Evolutionary conservation across 2,888 invertebrate genomes (phyloP).

Genomic region (Emmelina monodactyla): DNA sequence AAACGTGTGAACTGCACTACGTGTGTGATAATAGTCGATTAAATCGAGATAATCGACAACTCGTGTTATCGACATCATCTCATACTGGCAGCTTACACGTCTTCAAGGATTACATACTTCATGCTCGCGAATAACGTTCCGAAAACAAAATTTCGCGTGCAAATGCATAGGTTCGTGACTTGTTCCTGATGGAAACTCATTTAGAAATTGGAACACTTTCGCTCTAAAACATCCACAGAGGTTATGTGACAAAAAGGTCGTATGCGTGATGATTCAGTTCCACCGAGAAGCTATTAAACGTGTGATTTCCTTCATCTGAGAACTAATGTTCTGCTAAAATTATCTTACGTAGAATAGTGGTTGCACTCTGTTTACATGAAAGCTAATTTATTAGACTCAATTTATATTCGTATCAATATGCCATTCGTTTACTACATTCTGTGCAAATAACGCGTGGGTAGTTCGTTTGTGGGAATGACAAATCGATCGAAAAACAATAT

Average conservation of each 20-base stretch:
- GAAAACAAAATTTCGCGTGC: too few relatives aligned
- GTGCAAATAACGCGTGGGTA: constrained; percentile 30
- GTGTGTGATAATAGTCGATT: constrained; percentile 45
- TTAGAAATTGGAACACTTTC: constrained; percentile 39
- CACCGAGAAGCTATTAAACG: too few relatives aligned
- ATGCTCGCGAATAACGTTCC: constrained; percentile 21
- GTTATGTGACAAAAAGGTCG: constrained; percentile 21
- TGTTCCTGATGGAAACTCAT: constrained; percentile 20
- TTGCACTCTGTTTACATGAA: too few relatives aligned
- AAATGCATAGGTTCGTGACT: too few relatives aligned
- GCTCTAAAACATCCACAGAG: background rate
- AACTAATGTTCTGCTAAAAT: too few relatives aligned
- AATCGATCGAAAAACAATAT: background rate
- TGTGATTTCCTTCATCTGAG: too few relatives aligned
- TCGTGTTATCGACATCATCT: constrained; percentile 15
- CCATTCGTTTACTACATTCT: constrained; percentile 24
- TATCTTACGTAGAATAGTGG: too few relatives aligned
- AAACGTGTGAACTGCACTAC: constrained; percentile 36
- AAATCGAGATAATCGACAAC: constrained; percentile 23
- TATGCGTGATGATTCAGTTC: constrained; percentile 14
- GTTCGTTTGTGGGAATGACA: constrained; percentile 11
- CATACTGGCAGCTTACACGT: background rate
- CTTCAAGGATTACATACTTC: constrained; percentile 24
- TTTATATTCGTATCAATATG: constrained; percentile 27
- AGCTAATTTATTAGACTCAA: too few relatives aligned